A percentile compares a stretch with the other conserved stretches of the same genome.
phyloP scores from a whole-genome alignment of 1,140 invertebrate species.

The fruit fly (Drosophila melanogaster) region DNA sequence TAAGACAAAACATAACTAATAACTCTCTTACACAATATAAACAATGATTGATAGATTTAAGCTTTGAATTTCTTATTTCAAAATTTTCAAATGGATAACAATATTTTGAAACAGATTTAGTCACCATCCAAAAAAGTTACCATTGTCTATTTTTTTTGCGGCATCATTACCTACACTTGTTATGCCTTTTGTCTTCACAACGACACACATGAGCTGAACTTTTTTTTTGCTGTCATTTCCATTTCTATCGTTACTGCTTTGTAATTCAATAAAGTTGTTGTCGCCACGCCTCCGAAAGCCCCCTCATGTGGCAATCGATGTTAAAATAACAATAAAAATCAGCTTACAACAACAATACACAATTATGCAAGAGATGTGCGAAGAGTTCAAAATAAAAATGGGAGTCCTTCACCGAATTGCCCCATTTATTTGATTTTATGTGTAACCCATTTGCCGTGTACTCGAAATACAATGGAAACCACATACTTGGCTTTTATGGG shows the following conservation, averaged over 20 bases:
- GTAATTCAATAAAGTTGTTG: slow-evolving; percentile 72
- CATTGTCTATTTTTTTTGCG: slow-evolving; percentile 10
- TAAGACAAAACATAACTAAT: not conserved
- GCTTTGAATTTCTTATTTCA: too few species aligned
- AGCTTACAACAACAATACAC: slow-evolving; percentile 28
- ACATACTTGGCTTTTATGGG: slow-evolving; percentile 47
- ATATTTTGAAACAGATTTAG: not conserved
- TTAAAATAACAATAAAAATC: slow-evolving; percentile 67
- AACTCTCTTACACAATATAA: too few species aligned
- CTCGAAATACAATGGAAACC: slow-evolving; percentile 34
- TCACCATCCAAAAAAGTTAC: not conserved
- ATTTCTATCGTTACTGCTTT: slow-evolving; percentile 28
- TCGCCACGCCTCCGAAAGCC: slow-evolving; percentile 11
- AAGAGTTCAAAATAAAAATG: slow-evolving; percentile 63
- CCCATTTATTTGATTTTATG: slow-evolving; percentile 72
- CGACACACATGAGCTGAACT: slow-evolving; percentile 9
- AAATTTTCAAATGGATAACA: not conserved
- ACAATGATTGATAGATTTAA: too few species aligned
- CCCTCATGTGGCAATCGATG: slow-evolving; percentile 56
- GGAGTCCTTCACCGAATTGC: slow-evolving; percentile 42
- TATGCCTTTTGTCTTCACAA: slow-evolving; percentile 49
- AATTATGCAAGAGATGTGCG: slow-evolving; percentile 53
- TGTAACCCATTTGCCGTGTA: slow-evolving; percentile 42
- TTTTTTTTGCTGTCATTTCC: slow-evolving; percentile 5
- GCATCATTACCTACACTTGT: slow-evolving; percentile 64